A percentile compares a stretch with the other conserved stretches of the same genome.
Conservation (phyloP, 2,113 vertebrate genomes). For the Crotalus viridis region DNA sequence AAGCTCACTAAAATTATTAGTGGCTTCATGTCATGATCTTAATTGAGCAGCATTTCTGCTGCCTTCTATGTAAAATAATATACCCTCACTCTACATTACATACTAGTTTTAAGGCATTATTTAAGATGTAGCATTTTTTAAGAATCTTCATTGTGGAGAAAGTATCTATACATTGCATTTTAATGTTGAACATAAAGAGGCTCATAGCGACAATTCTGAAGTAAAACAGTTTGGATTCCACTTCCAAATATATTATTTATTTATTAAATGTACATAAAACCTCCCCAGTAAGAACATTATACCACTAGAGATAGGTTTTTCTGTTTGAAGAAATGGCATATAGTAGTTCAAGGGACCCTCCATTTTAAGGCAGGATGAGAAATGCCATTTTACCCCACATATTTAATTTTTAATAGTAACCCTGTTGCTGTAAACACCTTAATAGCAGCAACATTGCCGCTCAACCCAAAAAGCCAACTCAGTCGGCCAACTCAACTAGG, state of each 20-base stretch:
- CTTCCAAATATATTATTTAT: neutral
- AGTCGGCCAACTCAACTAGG: neutral
- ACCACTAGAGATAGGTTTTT: neutral
- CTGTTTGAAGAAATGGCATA: neutral
- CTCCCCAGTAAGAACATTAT: neutral
- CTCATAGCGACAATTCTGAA: neutral
- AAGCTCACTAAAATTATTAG: slow-evolving; percentile 5
- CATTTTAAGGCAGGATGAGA: neutral
- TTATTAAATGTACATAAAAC: neutral
- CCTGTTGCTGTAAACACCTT: neutral
- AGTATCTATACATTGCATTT: neutral
- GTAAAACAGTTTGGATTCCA: neutral
- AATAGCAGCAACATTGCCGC: neutral
- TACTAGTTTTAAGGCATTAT: neutral
- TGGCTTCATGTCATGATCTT: neutral
- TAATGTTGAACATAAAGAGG: neutral
- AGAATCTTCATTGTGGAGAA: neutral
- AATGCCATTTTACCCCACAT: neutral
- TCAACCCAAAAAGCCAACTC: neutral
- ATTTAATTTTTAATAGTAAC: neutral
- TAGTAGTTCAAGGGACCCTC: neutral
- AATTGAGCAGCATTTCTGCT: neutral
- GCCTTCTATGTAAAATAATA: neutral
- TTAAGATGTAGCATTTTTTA: neutral
- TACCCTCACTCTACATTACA: neutral